Evolutionary conservation across 2,113 vertebrate genomes (phyloP).

Genomic region (Suricata suricatta): DNA sequence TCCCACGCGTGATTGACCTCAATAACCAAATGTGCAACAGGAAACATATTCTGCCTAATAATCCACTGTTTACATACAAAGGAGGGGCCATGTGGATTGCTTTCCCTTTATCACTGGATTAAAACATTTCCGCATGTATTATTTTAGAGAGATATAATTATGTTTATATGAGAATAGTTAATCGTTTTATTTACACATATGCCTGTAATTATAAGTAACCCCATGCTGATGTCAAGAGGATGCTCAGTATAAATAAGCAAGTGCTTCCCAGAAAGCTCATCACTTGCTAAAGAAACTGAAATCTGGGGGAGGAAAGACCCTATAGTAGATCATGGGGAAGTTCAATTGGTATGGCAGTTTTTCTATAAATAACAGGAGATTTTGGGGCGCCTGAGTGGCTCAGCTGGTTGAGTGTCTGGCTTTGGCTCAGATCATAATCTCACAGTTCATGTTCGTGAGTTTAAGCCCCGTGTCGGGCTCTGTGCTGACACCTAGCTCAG

Average conservation of each 20-base stretch:
- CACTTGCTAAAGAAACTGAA: slow-evolving; percentile 66
- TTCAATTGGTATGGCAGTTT: background rate
- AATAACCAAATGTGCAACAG: slow-evolving; percentile 44
- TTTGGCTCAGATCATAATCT: too few relatives aligned
- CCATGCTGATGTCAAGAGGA: slow-evolving; percentile 84
- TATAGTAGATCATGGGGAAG: background rate
- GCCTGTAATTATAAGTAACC: slow-evolving; percentile 79
- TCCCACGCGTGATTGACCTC: slow-evolving; percentile 75
- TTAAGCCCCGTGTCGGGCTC: too few relatives aligned
- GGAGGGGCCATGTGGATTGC: slow-evolving; percentile 43
- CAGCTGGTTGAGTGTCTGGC: too few relatives aligned
- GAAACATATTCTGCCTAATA: slow-evolving; percentile 51
- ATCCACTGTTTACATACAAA: slow-evolving; percentile 57
- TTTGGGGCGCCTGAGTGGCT: background rate
- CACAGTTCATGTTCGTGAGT: too few relatives aligned
- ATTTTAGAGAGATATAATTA: slow-evolving; percentile 78
- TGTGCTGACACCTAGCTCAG: too few relatives aligned
- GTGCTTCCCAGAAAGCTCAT: slow-evolving; percentile 73
- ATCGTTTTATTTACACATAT: slow-evolving; percentile 81
- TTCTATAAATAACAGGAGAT: background rate
- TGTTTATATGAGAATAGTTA: slow-evolving; percentile 81
- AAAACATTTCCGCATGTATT: slow-evolving; percentile 34
- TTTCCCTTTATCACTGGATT: slow-evolving; percentile 46
- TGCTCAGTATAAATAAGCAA: slow-evolving; percentile 77
- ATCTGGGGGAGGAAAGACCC: background rate